Evolutionary conservation across 1,140 invertebrate genomes (phyloP).

Genomic region (Colletes latitarsis): DNA sequence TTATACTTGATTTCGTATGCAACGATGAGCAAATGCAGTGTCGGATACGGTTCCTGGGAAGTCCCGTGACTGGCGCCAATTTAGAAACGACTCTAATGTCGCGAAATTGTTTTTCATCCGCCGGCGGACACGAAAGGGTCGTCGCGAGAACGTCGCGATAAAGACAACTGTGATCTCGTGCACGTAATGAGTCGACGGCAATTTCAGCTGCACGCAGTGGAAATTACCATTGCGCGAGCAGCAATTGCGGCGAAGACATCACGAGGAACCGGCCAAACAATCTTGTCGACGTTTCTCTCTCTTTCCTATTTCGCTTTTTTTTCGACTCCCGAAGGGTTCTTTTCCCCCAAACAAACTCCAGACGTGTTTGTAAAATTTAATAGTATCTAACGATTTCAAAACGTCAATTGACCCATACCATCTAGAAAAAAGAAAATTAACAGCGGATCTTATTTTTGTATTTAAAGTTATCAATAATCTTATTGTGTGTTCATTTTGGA

Average conservation of each 20-base stretch:
- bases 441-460: too few species aligned
- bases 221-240: slow-evolving; percentile 22
- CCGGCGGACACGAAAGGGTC: background rate
- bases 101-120: slow-evolving; percentile 25
- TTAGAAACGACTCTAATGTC: background rate
- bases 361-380: too few species aligned
- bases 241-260: slow-evolving; percentile 16
- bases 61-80: background rate
- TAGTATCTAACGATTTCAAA: too few species aligned
- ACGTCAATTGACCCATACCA: too few species aligned
- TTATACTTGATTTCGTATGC: too few species aligned
- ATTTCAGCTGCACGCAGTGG: slow-evolving; percentile 25
- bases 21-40: too few species aligned
- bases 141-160: slow-evolving; percentile 6
- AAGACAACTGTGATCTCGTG: slow-evolving; percentile 40
- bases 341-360: too few species aligned
- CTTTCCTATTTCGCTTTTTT: background rate
- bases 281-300: background rate
- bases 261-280: background rate
- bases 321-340: background rate
- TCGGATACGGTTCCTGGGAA: too few species aligned
- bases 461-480: too few species aligned
- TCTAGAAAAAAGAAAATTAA: too few species aligned
- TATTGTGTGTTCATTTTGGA: too few species aligned
- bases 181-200: slow-evolving; percentile 26